Percentiles rank a stretch among this genome's conserved stretches.
Conservation (phyloP, 2,113 vertebrate genomes). For the Corvus hawaiiensis region DNA sequence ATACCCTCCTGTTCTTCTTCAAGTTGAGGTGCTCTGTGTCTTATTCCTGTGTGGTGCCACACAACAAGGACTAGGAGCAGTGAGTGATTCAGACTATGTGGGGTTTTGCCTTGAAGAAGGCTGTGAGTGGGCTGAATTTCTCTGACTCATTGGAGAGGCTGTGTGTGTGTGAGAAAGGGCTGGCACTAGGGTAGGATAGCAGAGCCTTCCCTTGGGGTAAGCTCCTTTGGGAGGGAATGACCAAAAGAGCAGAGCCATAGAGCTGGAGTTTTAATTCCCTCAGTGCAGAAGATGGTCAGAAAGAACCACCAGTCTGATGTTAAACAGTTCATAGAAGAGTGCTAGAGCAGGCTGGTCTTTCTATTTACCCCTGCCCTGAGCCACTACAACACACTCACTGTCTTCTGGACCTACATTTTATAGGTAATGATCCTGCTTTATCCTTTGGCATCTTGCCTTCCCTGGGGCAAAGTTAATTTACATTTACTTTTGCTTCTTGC, state of each 20-base stretch:
- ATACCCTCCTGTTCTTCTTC: not conserved
- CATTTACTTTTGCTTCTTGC: not conserved
- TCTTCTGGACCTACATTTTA: not conserved
- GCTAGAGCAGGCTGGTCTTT: not conserved
- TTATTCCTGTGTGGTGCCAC: not conserved
- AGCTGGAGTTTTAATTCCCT: not conserved
- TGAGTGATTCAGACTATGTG: accelerated
- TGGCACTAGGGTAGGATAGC: not conserved
- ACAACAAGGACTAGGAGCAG: not conserved
- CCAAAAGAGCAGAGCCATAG: not conserved
- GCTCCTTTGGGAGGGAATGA: not conserved
- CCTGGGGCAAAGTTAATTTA: not conserved
- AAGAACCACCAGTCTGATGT: not conserved
- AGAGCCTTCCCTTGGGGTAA: not conserved
- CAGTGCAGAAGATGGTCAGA: not conserved
- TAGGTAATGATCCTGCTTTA: not conserved
- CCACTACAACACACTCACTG: too few species aligned
- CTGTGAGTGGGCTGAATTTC: not conserved
- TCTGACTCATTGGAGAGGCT: not conserved
- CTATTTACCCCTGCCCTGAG: not conserved
- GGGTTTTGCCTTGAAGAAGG: not conserved
- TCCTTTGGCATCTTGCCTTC: not conserved
- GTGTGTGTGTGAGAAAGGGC: not conserved
- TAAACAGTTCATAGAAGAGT: not conserved
- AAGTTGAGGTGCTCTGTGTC: not conserved